Evolutionary conservation across 2,888 invertebrate species (phyloP).

Genomic region (Azorinus chamasolen): DNA sequence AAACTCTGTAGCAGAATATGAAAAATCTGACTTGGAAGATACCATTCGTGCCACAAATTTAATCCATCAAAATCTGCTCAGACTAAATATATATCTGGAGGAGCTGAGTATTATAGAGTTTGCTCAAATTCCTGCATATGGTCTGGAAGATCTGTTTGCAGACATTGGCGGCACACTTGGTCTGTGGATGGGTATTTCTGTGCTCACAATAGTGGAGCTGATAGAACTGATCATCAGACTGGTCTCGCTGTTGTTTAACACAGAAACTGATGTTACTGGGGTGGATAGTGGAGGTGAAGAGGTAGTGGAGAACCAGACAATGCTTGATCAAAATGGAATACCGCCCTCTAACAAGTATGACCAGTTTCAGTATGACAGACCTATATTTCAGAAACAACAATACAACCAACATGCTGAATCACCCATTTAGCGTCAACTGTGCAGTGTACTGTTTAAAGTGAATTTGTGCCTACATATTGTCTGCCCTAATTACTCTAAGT

Average conservation of each 20-base stretch:
- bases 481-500: too few relatives aligned
- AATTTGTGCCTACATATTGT: too few relatives aligned
- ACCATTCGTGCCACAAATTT: conserved; percentile 73
- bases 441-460: too few relatives aligned
- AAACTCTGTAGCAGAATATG: conserved; percentile 23
- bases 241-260: conserved; percentile 73
- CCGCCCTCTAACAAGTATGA: conserved; percentile 47
- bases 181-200: conserved; percentile 84
- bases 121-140: conserved; percentile 80
- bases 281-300: conserved; percentile 30
- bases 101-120: conserved; percentile 82
- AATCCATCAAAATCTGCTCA: conserved; percentile 80
- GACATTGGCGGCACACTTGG: conserved; percentile 84
- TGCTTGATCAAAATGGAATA: conserved; percentile 36
- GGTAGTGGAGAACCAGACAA: conserved; percentile 21
- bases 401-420: conserved; percentile 52
- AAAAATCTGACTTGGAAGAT: conserved; percentile 57
- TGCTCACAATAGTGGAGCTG: conserved; percentile 82
- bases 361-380: conserved; percentile 60
- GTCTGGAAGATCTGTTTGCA: conserved; percentile 80
- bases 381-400: conserved; percentile 30
- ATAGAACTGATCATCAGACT: conserved; percentile 79
- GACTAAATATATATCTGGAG: conserved; percentile 82
- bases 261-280: conserved; percentile 71
- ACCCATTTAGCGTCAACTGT: conserved; percentile 45